phyloP scores from a whole-genome alignment of 2,113 vertebrate genomes.

The Perca schrenkii region DNA sequence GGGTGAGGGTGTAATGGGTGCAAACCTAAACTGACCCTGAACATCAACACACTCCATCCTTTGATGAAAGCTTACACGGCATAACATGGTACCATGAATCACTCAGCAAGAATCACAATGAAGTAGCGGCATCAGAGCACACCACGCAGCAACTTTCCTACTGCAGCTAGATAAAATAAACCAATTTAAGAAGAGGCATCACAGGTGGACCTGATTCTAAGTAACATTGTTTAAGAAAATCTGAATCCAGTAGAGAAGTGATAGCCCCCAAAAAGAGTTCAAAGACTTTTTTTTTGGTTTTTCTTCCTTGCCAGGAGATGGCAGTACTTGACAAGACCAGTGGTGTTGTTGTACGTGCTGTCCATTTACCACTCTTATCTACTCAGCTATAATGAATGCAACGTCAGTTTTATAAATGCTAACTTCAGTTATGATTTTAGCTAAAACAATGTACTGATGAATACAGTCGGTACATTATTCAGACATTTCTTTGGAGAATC shows the following conservation, averaged over 20 bases:
- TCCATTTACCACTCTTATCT: neutral
- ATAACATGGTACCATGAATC: neutral
- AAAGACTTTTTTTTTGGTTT: neutral
- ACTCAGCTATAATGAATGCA: neutral
- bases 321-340: conserved; percentile 74
- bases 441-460: neutral
- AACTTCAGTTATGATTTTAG: neutral
- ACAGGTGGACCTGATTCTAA: neutral
- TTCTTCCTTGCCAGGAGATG: conserved; percentile 75
- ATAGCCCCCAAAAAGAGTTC: neutral
- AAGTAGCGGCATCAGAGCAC: neutral
- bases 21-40: neutral
- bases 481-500: neutral
- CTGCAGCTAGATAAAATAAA: neutral
- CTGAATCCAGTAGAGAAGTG: neutral
- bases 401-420: neutral
- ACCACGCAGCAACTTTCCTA: neutral
- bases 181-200: neutral
- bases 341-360: neutral
- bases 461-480: neutral
- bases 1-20: neutral
- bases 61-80: conserved; percentile 9
- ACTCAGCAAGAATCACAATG: neutral
- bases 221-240: neutral
- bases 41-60: neutral